Conservation (phyloP, 2,113 vertebrate species). For the Festucalex cinctus region DNA sequence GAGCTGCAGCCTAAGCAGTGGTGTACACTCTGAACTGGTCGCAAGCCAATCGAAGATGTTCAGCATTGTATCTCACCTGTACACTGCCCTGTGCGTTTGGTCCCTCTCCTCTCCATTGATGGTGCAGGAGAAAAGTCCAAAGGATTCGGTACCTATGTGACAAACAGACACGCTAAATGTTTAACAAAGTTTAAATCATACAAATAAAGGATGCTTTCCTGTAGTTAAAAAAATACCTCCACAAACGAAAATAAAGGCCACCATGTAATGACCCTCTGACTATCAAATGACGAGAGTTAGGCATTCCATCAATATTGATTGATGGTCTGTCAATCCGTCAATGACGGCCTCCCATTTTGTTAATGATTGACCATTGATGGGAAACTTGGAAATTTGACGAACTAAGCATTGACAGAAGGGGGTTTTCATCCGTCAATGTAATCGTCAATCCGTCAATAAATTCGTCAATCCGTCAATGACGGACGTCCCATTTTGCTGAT, state of each 20-base stretch:
- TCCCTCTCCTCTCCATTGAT: slow-evolving; percentile 92
- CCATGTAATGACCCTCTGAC: not conserved
- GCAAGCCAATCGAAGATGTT: not conserved
- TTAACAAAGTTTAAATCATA: not conserved
- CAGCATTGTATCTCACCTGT: slow-evolving; percentile 63
- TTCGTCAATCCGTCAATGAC: too few species aligned
- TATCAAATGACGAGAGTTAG: not conserved
- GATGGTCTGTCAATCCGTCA: too few species aligned
- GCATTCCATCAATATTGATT: too few species aligned
- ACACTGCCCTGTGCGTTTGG: slow-evolving; percentile 91
- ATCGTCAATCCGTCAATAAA: too few species aligned
- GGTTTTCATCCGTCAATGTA: too few species aligned
- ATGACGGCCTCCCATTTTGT: too few species aligned
- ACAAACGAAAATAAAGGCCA: not conserved
- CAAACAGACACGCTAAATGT: slow-evolving; percentile 13
- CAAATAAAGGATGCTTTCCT: not conserved
- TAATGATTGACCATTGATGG: too few species aligned
- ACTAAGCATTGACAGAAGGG: too few species aligned
- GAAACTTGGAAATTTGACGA: too few species aligned
- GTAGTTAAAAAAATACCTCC: not conserved
- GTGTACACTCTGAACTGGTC: not conserved
- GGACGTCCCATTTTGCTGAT: too few species aligned
- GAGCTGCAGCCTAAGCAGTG: not conserved
- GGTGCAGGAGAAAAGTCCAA: slow-evolving; percentile 92
- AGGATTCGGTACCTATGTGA: slow-evolving; percentile 89